Evolutionary conservation across 2,888 invertebrate genomes (phyloP), one percentile per base, ranked within the genome.

Genomic region (Pollenia angustigena): DNA sequence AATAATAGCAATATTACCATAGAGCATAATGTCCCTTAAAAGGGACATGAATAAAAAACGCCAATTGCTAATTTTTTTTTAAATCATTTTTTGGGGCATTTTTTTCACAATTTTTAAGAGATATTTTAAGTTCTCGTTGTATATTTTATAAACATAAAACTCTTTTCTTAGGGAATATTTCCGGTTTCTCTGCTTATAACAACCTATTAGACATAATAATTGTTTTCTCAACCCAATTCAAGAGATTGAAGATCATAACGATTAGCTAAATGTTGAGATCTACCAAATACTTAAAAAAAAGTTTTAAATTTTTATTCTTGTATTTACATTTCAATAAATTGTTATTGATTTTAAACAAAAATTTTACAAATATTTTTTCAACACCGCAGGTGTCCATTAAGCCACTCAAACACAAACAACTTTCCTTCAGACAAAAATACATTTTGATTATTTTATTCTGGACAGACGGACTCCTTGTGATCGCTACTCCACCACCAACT

Each of bases 341-440:
- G 52, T 85, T 80, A 80, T 75, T 64, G 80, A 75, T 74, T 50
- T 76, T 80, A 16, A 44, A 32, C 52, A 71, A 69, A 62, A 85
- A 75, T 81, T 75, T 85, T 64, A 82, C 56, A 87, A 89, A 89
- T 88, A 89, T 87, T 87, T 62, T 54, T 62, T 87, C 79, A 88
- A 79, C 91, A 85, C 91, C 89, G 88, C 91, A 89, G 91, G 91
- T 91, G 91, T 88, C 88, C 89, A 78, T 40, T 56, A 40, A 75
- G 52, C 44, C 68, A 46, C 32, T 69, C 58, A 52, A 0, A 60
- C 50, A 52, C 52, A 44, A 50, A 50, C 23, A 74, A 74, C 23
- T 32, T 80, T 71, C 48, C 66, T 32, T 46, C n/a, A 50, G 62
- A 44, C 40, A 50, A 42, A 12, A 44, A 14, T 0, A 14, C 12